A percentile compares a stretch with the other conserved stretches of the same genome.
Evolutionary conservation across 2,113 vertebrate species (phyloP).

Genomic region (Misgurnus mizolepis): DNA sequence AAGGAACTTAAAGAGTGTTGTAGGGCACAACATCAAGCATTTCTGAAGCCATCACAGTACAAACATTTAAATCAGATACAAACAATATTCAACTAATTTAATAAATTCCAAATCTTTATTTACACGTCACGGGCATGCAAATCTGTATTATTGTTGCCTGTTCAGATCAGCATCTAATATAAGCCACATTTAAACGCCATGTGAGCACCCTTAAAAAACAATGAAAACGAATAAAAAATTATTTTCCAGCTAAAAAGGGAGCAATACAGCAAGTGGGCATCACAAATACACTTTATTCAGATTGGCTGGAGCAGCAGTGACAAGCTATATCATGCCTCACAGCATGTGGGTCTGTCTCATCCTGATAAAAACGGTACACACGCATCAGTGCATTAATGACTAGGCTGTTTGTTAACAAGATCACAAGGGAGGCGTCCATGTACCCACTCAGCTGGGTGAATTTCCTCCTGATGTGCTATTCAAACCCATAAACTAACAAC

Average conservation of each 20-base stretch:
- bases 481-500: conserved; percentile 3
- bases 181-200: no score
- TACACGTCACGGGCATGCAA: no score
- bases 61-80: no score
- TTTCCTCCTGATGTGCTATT: neutral
- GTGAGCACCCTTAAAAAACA: no score
- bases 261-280: neutral
- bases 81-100: no score
- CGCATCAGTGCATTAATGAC: neutral
- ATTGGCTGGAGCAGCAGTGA: conserved; percentile 1
- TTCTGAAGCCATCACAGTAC: no score
- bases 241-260: neutral
- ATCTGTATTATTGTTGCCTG: no score
- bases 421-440: neutral
- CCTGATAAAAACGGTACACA: conserved; percentile 33
- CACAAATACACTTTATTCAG: neutral
- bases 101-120: no score
- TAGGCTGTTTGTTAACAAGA: conserved; percentile 11
- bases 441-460: neutral
- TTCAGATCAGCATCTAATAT: no score
- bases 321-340: conserved; percentile 29
- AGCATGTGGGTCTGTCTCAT: conserved; percentile 1
- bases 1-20: no score
- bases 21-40: no score
- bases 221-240: no score